Conservation (phyloP, 2,888 invertebrate species). For the Orchesella flavescens region DNA sequence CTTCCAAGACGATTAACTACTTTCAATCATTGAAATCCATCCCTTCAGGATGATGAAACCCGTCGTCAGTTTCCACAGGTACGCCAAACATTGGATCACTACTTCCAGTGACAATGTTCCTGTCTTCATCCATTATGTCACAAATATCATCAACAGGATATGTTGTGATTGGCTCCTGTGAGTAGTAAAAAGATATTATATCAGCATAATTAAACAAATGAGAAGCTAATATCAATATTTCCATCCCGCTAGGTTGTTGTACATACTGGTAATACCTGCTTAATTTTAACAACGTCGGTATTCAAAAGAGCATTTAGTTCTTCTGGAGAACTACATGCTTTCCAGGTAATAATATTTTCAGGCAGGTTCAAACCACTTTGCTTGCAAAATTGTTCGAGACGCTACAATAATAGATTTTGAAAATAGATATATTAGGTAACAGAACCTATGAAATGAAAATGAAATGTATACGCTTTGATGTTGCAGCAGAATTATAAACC, state of each 20-base stretch:
- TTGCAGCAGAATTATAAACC: not conserved
- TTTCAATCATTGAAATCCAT: slow-evolving; percentile 67
- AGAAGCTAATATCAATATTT: too few relatives aligned
- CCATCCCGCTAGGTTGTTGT: too few relatives aligned
- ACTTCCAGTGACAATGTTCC: slow-evolving; percentile 71
- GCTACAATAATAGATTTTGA: slow-evolving; percentile 41
- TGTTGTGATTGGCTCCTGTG: slow-evolving; percentile 59
- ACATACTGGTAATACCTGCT: slow-evolving; percentile 58
- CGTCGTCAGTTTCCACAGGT: slow-evolving; percentile 55
- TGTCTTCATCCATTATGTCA: slow-evolving; percentile 82
- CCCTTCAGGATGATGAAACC: slow-evolving; percentile 61
- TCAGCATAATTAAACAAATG: slow-evolving; percentile 4
- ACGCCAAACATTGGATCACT: slow-evolving; percentile 79
- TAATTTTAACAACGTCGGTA: slow-evolving; percentile 63
- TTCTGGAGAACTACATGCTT: slow-evolving; percentile 73
- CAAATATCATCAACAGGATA: slow-evolving; percentile 32
- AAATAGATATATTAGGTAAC: not conserved
- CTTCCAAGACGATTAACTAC: not conserved
- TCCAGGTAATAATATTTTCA: slow-evolving; percentile 79
- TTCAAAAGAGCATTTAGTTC: slow-evolving; percentile 69
- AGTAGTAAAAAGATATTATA: not conserved
- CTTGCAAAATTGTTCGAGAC: slow-evolving; percentile 60
- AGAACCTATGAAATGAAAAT: too few relatives aligned
- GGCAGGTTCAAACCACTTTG: slow-evolving; percentile 75
- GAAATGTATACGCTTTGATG: too few relatives aligned